Percentiles rank a stretch among this genome's conserved stretches.
Conservation (phyloP, 2,113 vertebrate genomes). For the Silurus glanis region DNA sequence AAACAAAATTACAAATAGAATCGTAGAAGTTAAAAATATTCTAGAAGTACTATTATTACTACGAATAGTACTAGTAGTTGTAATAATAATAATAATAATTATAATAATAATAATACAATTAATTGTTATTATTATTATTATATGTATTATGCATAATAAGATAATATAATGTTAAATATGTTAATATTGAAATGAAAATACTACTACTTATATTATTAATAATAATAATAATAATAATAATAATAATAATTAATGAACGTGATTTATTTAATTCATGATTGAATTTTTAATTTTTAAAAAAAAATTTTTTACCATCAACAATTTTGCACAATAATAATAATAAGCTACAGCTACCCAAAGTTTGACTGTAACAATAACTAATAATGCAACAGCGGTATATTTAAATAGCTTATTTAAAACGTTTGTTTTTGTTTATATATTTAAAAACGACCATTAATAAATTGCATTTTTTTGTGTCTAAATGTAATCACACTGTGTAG, state of each 20-base stretch:
- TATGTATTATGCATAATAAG: too few relatives aligned
- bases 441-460: too few relatives aligned
- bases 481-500: neutral
- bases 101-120: conserved; percentile 13
- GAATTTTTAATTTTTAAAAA: too few relatives aligned
- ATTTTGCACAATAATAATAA: neutral
- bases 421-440: neutral
- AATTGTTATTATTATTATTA: too few relatives aligned
- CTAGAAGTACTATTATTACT: neutral
- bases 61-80: neutral
- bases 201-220: too few relatives aligned
- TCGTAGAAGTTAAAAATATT: neutral
- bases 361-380: neutral
- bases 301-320: neutral
- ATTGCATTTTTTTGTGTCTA: too few relatives aligned
- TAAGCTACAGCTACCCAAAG: neutral
- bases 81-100: neutral
- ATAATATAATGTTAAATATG: too few relatives aligned
- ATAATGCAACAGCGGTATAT: neutral
- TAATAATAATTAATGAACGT: too few relatives aligned
- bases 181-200: too few relatives aligned
- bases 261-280: too few relatives aligned
- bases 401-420: neutral
- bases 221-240: too few relatives aligned
- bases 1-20: neutral